Evolutionary conservation across 2,113 vertebrate species (phyloP), one percentile per base, ranked within the genome.

Genomic region (Bubalus kerabau): DNA sequence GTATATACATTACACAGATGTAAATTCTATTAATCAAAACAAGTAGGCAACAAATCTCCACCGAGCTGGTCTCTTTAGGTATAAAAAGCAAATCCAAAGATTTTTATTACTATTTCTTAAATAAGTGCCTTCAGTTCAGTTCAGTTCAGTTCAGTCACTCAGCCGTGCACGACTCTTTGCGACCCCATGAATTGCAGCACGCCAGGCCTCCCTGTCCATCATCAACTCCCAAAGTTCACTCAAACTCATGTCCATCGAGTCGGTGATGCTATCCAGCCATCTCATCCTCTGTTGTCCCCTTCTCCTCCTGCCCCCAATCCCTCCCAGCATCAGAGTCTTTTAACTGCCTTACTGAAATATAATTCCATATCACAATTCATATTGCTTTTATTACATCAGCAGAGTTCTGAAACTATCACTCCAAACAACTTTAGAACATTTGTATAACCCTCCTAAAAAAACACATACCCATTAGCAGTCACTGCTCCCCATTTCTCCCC

Each of bases 11-110:
- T 64, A 87, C 36, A 78, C 21, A 81, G 76, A 26, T 52, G 7
- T 86, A 87, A 93, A 90, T 95, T 86, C 17, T 82, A 89, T 92
- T 84, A 80, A 64, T 94, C 3, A 62, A 92, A 94, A 84, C 19
- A 95, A 78, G 30, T 32, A 48, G 48, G 36, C 14, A 95, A 87
- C 62, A 71, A 32, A 95, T 46, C 5, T 82, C 24, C n/a, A 96
- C 40, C 94, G 32, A 90, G 43, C 64, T 95, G 50, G 78, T 26
- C 32, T 90, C 36, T 76, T 78, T 52, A 93, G 43, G n/a, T 36
- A 87, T 54, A 59, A 94, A 88, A 96, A 71, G 21, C 24, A 90
- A 95, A 91, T 78, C 36, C 19, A 94, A 59, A 96, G 54, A 8
- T 88, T 94, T 84, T 43, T 74, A 16, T 19, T 74, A 52, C 17